These are phyloP conservation scores for Globodera ellingtonae DNA, from an alignment of 1,140 invertebrate species.

Conservation along the genomic window DNA sequence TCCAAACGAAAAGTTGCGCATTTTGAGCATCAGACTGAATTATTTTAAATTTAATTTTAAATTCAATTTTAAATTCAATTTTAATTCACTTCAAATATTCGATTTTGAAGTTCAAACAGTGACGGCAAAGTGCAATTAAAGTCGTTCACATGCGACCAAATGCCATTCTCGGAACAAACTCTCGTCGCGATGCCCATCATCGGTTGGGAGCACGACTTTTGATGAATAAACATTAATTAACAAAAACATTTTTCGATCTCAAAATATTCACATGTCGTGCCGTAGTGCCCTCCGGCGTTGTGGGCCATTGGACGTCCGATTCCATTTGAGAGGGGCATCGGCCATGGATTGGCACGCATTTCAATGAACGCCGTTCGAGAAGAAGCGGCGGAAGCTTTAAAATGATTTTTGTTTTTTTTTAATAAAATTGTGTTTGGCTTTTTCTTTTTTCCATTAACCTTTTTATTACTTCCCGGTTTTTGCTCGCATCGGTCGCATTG, in stretches of 20 bases:
- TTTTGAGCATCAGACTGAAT: not conserved
- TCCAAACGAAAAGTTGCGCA: not conserved
- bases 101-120: conserved; percentile 43
- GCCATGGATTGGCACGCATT: conserved; percentile 50
- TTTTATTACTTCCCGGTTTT: not conserved
- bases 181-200: conserved; percentile 60
- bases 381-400: conserved; percentile 15
- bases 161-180: conserved; percentile 41
- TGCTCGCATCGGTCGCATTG: conserved; percentile 57
- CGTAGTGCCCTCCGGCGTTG: conserved; percentile 46
- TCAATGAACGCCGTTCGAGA: conserved; percentile 53
- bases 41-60: conserved; percentile 19
- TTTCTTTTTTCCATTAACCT: not conserved
- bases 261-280: conserved; percentile 45
- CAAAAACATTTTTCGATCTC: not conserved
- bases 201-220: conserved; percentile 45
- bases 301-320: conserved; percentile 59
- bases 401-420: not conserved
- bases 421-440: not conserved
- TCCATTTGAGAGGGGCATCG: conserved; percentile 59
- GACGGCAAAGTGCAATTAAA: conserved; percentile 59
- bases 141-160: conserved; percentile 48
- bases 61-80: conserved; percentile 27
- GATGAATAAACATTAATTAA: too few species aligned
- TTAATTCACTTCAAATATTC: not conserved